These are phyloP conservation scores for Pampus argenteus DNA, from an alignment of 2,797 vertebrate genomes.

Conservation along the genomic window DNA sequence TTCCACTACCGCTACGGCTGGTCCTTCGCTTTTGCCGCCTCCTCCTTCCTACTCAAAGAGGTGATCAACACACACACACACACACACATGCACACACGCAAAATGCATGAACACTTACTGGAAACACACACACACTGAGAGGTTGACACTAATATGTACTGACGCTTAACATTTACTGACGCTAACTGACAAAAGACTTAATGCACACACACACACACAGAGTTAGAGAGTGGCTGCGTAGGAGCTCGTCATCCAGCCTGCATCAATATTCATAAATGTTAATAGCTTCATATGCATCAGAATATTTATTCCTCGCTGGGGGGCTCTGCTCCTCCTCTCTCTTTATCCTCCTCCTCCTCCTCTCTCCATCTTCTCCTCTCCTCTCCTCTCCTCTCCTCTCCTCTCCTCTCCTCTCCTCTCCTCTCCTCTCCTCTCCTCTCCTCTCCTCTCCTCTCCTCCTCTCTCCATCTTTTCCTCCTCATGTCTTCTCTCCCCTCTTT, in stretches of 20 bases:
- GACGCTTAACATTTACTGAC: conserved; percentile 44
- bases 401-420: not conserved
- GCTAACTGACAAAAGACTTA: conserved; percentile 21
- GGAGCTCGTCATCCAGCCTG: conserved; percentile 56
- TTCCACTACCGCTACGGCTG: conserved; percentile 93
- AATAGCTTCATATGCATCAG: conserved; percentile 66
- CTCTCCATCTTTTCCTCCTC: too few species aligned
- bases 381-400: not conserved
- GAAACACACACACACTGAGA: not conserved
- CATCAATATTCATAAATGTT: conserved; percentile 80
- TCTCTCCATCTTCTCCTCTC: not conserved
- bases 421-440: not conserved
- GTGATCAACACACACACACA: conserved; percentile 61
- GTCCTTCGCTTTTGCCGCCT: conserved; percentile 93
- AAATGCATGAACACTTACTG: conserved; percentile 1
- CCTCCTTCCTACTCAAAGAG: conserved; percentile 94
- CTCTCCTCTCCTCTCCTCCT: too few species aligned
- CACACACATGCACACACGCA: not conserved
- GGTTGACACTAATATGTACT: conserved; percentile 20
- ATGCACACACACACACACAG: conserved; percentile 22
- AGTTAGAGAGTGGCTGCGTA: conserved; percentile 51
- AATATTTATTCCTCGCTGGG: conserved; percentile 43
- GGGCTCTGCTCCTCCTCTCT: not conserved
- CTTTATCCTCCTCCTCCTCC: not conserved
- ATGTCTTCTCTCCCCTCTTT: not conserved